Base-by-base conservation (phyloP, 1,140 invertebrate genomes). In the Lycorma delicatula region DNA sequence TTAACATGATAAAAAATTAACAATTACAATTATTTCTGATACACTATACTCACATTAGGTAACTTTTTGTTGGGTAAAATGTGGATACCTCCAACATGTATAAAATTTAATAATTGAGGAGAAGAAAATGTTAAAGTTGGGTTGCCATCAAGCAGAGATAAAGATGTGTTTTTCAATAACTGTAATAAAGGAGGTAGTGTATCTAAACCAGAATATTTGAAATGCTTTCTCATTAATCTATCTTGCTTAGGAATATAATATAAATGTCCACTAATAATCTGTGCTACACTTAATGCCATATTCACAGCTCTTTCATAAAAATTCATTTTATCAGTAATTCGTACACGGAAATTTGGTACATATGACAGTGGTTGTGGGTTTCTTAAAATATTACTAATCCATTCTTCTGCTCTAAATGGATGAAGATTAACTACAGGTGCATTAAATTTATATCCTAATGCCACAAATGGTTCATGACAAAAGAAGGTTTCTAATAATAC, bases 141-240 rank as follows among this genome's bases (percentile, higher is more conserved):
- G 50, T 29, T 54, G 11, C 26, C 56, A n/a, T 58, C 41, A 52
- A 47, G 11, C 22, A 58, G 5, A 28, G 47, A 48, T 28, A 49
- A 38, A 1, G 29, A 12, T 1, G 22, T 41, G 2, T 38, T 22
- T 11, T 16, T 13, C n/a, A 54, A 13, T 18, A 54, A 18, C 11
- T 31, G n/a, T 27, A 23, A 13, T 20, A 54, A 7, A 3, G 52
- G 36, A 22, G 52, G 52, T 22, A 54, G 9, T 7, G 27, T 36
- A 1, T 44, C 41, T 20, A 18, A 16, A 1, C 41, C 41, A 3
- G 4, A 16, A n/a, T 54, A 31, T 12, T 54, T 22, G 16, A 54
- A 54, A 11, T 36, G 25, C 52, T 38, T 36, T 22, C 34, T 18
- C 31, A 44, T 44, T 3, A 22, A 38, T 12, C 25, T 16, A 9